Percentiles rank a stretch among this genome's conserved stretches.
Evolutionary conservation across 2,797 vertebrate genomes (phyloP).

Genomic region (Florisuga fusca): DNA sequence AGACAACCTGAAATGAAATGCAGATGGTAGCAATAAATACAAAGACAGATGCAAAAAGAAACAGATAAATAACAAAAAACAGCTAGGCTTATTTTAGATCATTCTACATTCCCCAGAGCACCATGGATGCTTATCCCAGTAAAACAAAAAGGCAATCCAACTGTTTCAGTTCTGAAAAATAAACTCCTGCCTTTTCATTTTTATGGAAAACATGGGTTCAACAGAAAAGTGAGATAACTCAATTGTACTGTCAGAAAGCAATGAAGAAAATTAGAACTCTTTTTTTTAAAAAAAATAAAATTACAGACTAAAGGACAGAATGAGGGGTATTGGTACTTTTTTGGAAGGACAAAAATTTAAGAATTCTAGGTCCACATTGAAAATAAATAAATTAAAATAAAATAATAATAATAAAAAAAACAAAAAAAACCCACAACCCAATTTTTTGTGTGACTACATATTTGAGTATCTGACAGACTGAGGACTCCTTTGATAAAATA

Average conservation of each 20-base stretch:
- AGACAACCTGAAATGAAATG: constrained; percentile 64
- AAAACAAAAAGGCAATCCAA: constrained; percentile 58
- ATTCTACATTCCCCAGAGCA: constrained; percentile 46
- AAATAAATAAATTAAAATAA: too few relatives aligned
- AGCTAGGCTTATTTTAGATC: constrained; percentile 60
- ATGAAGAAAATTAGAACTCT: background rate
- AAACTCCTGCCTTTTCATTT: background rate
- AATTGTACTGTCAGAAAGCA: background rate
- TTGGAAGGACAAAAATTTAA: background rate
- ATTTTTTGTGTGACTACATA: background rate
- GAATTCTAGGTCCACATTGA: background rate
- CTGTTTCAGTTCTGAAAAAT: constrained; percentile 43
- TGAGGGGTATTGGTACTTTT: background rate
- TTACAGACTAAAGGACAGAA: background rate
- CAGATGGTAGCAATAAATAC: constrained; percentile 71
- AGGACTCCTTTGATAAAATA: background rate
- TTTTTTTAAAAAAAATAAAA: background rate
- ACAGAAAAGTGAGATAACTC: constrained; percentile 19
- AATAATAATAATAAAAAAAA: too few relatives aligned
- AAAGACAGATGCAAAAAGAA: constrained; percentile 64
- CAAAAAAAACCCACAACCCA: background rate
- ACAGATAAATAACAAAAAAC: constrained; percentile 53
- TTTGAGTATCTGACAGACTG: background rate
- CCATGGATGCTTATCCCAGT: constrained; percentile 44
- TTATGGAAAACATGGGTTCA: constrained; percentile 4